These are phyloP conservation scores for Oncorhynchus keta DNA, from an alignment of 2,113 vertebrate species.

Conservation along the genomic window DNA sequence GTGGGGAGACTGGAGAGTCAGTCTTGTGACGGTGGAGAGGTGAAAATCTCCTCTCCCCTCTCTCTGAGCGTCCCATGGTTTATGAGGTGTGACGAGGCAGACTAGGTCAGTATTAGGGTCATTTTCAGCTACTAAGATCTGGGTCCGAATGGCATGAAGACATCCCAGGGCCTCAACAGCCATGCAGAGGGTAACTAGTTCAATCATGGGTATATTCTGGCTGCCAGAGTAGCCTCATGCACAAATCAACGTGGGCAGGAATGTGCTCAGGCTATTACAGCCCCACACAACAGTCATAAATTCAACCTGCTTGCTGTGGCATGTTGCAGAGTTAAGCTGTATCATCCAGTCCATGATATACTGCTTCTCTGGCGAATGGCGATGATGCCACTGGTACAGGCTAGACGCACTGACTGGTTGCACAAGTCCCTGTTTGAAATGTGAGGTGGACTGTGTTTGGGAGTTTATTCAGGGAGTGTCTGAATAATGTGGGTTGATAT, in stretches of 20 bases:
- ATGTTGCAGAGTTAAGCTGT: constrained; percentile 4
- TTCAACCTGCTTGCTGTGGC: constrained; percentile 1
- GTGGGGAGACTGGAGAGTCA: background rate
- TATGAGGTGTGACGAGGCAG: constrained; percentile 5
- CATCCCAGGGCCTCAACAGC: background rate
- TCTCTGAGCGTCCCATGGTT: background rate
- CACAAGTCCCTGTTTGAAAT: background rate
- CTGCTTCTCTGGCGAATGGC: background rate
- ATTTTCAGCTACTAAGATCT: background rate
- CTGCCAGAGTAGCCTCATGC: background rate
- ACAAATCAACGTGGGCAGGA: background rate
- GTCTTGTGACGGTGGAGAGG: too few relatives aligned
- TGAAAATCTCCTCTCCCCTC: too few relatives aligned
- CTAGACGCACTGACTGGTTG: background rate
- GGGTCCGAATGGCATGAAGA: background rate
- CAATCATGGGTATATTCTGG: background rate
- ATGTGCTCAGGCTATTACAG: background rate
- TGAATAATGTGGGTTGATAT: too few relatives aligned
- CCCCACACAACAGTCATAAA: background rate
- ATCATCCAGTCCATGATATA: background rate
- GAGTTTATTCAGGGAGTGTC: background rate
- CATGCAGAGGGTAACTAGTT: background rate
- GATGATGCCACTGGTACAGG: background rate
- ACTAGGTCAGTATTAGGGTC: background rate
- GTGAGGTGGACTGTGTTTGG: background rate